Conservation (phyloP, 2,113 vertebrate genomes). For the Oryzias woworae region DNA sequence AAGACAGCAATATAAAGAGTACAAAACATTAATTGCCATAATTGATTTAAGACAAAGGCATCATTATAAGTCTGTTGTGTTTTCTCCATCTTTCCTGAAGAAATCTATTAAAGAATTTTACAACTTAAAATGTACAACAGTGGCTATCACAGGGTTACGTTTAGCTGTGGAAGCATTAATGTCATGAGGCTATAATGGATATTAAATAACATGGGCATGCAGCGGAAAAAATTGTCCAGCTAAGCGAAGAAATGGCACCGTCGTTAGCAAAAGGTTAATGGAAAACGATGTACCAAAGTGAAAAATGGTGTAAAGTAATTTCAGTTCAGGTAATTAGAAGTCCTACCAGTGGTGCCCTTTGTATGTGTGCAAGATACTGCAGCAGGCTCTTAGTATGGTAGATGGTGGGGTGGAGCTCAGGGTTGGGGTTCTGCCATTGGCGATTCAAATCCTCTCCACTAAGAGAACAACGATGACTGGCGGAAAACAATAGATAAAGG, state of each 20-base stretch:
- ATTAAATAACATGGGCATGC: conserved; percentile 4
- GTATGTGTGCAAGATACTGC: conserved; percentile 93
- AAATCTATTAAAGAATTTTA: conserved; percentile 4
- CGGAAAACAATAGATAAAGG: conserved; percentile 58
- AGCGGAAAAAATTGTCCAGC: conserved; percentile 23
- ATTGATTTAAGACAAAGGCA: neutral
- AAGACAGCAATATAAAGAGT: too few relatives aligned
- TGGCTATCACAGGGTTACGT: conserved; percentile 16
- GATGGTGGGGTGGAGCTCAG: conserved; percentile 95
- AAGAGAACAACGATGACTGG: conserved; percentile 95
- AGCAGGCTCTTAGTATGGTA: conserved; percentile 96
- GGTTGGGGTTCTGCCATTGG: conserved; percentile 94
- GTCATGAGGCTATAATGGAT: conserved; percentile 14
- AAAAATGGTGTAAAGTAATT: conserved; percentile 22
- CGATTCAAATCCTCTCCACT: conserved; percentile 99
- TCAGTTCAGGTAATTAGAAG: conserved; percentile 24
- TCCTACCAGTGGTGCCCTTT: conserved; percentile 89
- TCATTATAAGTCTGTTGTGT: conserved; percentile 6
- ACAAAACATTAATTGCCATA: neutral
- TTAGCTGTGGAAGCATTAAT: conserved; percentile 28
- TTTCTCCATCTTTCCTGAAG: conserved; percentile 9
- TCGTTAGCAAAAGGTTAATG: conserved; percentile 10
- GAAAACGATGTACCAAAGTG: conserved; percentile 20
- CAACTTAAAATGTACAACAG: neutral
- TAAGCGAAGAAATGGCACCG: conserved; percentile 14